These are phyloP conservation scores for Pseudochromis fuscus DNA, from an alignment of 2,797 vertebrate genomes.

Conservation along the genomic window DNA sequence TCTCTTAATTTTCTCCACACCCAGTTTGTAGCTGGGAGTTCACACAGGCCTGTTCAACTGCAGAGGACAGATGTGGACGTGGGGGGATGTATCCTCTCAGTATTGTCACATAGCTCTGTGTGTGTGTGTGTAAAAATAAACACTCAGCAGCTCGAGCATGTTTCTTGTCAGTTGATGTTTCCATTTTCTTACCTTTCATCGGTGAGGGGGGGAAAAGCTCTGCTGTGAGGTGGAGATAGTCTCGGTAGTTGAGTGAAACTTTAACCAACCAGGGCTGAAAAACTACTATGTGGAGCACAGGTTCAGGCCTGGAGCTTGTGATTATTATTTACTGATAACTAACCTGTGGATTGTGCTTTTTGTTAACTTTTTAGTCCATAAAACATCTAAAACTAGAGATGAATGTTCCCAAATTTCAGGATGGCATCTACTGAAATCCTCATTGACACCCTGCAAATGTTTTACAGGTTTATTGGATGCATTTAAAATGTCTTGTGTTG, in stretches of 20 bases:
- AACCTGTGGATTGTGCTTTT: background rate
- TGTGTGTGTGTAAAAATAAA: constrained; percentile 11
- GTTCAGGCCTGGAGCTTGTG: background rate
- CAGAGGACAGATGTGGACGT: background rate
- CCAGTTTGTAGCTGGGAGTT: background rate
- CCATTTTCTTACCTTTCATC: constrained; percentile 25
- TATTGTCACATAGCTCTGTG: no score
- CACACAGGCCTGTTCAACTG: constrained; percentile 7
- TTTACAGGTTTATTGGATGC: no score
- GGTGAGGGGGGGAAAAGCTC: background rate
- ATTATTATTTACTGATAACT: background rate
- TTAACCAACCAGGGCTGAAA: no score
- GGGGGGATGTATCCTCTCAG: background rate
- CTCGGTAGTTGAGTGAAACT: background rate
- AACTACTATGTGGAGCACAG: no score
- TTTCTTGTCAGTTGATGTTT: constrained; percentile 39
- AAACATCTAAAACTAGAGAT: no score
- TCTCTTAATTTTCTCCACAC: background rate
- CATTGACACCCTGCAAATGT: no score
- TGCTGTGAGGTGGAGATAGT: background rate
- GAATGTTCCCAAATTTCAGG: no score
- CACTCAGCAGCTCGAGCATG: constrained; percentile 6
- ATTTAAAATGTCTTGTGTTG: no score
- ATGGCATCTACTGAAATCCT: no score
- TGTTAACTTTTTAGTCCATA: background rate